Conservation (phyloP, 2,888 invertebrate genomes). For the Oegoconia quadripuncta region DNA sequence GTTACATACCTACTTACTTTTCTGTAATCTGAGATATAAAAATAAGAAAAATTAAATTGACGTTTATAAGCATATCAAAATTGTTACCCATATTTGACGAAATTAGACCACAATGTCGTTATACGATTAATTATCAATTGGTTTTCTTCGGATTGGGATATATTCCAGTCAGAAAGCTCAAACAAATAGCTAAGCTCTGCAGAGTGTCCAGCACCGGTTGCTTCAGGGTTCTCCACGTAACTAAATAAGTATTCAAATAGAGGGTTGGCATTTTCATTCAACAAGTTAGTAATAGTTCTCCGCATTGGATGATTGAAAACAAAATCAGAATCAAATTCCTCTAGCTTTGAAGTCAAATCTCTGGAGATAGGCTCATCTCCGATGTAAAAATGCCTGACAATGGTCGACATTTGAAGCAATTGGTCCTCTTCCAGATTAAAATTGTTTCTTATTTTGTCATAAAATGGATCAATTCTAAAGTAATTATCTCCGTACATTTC, state of each 20-base stretch:
- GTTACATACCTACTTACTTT: background rate
- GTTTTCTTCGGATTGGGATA: conserved; percentile 29
- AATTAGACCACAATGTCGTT: conserved; percentile 60
- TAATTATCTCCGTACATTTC: conserved; percentile 35
- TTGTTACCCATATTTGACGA: conserved; percentile 67
- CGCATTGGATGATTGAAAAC: conserved; percentile 55
- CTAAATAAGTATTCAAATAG: conserved; percentile 59
- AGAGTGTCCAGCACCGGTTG: conserved; percentile 43
- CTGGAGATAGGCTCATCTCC: conserved; percentile 52
- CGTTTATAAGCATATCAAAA: too few relatives aligned
- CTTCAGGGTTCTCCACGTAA: conserved; percentile 40
- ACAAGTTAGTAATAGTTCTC: conserved; percentile 44
- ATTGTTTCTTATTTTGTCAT: conserved; percentile 44
- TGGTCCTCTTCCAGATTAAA: conserved; percentile 50
- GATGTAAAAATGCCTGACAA: conserved; percentile 56
- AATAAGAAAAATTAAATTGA: too few relatives aligned
- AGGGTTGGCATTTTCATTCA: conserved; percentile 51
- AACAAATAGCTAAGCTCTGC: conserved; percentile 60
- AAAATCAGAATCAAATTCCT: conserved; percentile 60
- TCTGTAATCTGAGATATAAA: too few relatives aligned
- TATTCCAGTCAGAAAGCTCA: conserved; percentile 21
- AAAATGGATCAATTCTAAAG: conserved; percentile 50
- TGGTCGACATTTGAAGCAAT: conserved; percentile 36
- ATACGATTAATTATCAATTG: conserved; percentile 34
- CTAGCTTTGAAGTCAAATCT: conserved; percentile 36